Conservation (phyloP, 2,797 vertebrate genomes). For the Pipistrellus pygmaeus region DNA sequence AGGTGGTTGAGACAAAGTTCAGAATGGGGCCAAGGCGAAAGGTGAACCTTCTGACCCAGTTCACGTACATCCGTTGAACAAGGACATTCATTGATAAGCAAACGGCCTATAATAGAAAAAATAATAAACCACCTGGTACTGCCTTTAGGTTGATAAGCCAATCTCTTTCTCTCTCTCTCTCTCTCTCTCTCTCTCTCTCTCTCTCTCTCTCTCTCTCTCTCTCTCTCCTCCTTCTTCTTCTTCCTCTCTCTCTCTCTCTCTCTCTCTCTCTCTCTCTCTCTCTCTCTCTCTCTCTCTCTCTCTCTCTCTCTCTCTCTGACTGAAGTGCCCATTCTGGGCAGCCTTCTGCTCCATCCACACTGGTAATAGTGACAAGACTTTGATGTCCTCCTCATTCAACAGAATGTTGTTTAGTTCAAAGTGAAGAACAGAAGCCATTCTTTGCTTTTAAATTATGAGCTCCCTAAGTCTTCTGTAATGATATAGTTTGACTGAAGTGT, state of each 20-base stretch:
- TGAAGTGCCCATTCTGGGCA: constrained; percentile 88
- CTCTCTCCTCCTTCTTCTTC: too few species aligned
- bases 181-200: constrained; percentile 82
- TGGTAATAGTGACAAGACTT: constrained; percentile 91
- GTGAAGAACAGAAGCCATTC: constrained; percentile 90
- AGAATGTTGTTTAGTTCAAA: constrained; percentile 95
- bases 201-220: constrained; percentile 75
- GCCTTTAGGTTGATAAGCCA: constrained; percentile 87
- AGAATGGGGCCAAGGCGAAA: background rate
- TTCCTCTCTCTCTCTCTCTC: constrained; percentile 77
- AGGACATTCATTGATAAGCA: constrained; percentile 82
- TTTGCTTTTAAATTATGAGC: constrained; percentile 94
- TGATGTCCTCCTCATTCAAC: constrained; percentile 93
- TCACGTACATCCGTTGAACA: constrained; percentile 73
- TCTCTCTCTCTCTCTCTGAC: constrained; percentile 82
- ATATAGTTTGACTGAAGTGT: constrained; percentile 93
- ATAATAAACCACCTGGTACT: constrained; percentile 85
- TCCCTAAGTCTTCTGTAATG: constrained; percentile 92
- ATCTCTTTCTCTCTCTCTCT: constrained; percentile 84
- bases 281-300: constrained; percentile 73
- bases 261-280: constrained; percentile 75
- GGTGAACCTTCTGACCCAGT: background rate
- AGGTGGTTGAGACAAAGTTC: background rate
- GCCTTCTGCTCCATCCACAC: constrained; percentile 90
- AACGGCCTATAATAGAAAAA: constrained; percentile 83